These are phyloP conservation scores for Microcebus ravelobensis DNA, from an alignment of 2,113 vertebrate genomes.

Conservation along the genomic window DNA sequence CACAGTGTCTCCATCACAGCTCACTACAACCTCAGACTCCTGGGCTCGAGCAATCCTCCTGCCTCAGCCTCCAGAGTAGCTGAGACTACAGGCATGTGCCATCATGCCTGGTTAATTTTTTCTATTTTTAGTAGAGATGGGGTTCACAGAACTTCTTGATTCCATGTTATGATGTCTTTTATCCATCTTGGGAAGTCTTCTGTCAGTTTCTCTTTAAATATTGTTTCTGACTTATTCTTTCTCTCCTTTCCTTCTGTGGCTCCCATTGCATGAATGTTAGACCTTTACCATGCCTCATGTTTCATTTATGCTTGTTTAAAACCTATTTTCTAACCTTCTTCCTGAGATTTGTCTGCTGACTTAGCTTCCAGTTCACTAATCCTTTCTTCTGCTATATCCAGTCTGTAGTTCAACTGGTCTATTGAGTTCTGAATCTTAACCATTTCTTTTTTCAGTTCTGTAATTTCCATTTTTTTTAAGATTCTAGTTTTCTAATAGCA, in stretches of 20 bases:
- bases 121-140: too few species aligned
- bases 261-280: background rate
- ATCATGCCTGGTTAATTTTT: too few species aligned
- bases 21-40: too few species aligned
- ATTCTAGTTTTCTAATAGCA: background rate
- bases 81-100: too few species aligned
- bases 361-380: background rate
- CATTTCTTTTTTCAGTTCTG: background rate
- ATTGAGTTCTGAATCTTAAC: background rate
- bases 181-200: background rate
- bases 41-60: too few species aligned
- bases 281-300: background rate
- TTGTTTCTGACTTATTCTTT: background rate
- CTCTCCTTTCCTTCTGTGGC: background rate
- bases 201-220: background rate
- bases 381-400: background rate
- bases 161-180: background rate
- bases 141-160: background rate
- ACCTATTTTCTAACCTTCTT: background rate
- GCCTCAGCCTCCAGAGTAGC: too few species aligned
- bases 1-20: too few species aligned
- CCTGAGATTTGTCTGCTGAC: background rate
- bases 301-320: background rate
- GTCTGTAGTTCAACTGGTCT: background rate
- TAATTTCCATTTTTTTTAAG: background rate